Percentiles rank a stretch among this genome's conserved stretches.
Evolutionary conservation across 2,888 invertebrate genomes (phyloP).

Genomic region (Chrysomela aeneicollis): DNA sequence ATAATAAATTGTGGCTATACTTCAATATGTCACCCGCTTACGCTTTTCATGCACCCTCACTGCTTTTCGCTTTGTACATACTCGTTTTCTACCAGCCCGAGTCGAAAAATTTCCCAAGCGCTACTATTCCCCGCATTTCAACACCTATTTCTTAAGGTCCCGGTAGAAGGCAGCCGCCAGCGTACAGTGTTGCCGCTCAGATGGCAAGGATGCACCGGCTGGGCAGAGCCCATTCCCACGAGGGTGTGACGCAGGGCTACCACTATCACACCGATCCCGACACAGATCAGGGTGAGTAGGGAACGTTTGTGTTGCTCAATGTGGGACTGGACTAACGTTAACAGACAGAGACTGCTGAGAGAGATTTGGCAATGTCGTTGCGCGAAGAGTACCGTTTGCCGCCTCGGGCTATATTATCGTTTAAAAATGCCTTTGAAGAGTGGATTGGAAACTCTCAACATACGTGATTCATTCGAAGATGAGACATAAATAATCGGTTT

Average conservation of each 20-base stretch:
- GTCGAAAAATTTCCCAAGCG: not conserved
- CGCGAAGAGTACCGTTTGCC: too few species aligned
- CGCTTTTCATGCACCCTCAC: not conserved
- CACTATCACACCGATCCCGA: slow-evolving; percentile 70
- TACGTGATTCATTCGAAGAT: too few species aligned
- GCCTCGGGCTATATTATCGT: too few species aligned
- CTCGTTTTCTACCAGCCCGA: not conserved
- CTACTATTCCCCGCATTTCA: not conserved
- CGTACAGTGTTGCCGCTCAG: slow-evolving; percentile 86
- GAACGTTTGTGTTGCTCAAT: not conserved
- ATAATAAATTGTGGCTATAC: not conserved
- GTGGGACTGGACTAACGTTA: slow-evolving; percentile 18
- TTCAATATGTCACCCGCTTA: not conserved
- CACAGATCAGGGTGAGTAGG: slow-evolving; percentile 60
- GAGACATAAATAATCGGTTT: too few species aligned
- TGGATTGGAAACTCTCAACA: too few species aligned
- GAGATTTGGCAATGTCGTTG: too few species aligned
- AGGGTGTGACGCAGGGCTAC: slow-evolving; percentile 81
- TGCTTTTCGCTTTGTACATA: slow-evolving; percentile 27
- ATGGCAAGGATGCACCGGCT: slow-evolving; percentile 84
- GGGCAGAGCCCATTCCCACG: slow-evolving; percentile 85
- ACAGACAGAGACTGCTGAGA: slow-evolving; percentile 18
- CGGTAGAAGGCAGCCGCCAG: slow-evolving; percentile 74
- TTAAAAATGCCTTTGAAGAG: too few species aligned
- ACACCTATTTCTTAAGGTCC: slow-evolving; percentile 56